Percentiles rank a stretch among this genome's conserved stretches.
Evolutionary conservation across 2,888 invertebrate genomes (phyloP).

Genomic region (Tethea ocularis): DNA sequence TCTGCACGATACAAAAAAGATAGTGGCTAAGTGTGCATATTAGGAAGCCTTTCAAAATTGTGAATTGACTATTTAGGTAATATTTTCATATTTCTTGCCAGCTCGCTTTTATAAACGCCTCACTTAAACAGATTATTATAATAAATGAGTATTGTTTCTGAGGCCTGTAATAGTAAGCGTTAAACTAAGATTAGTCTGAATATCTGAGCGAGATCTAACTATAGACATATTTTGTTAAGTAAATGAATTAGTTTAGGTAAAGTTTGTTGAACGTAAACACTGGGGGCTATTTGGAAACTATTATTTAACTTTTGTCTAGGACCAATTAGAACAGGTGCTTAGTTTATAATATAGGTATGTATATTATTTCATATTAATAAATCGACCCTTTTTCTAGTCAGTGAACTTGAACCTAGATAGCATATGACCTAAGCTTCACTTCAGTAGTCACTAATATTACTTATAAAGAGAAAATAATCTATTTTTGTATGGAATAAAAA

Average conservation of each 20-base stretch:
- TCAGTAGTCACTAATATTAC: too few species aligned
- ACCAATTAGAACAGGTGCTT: neutral
- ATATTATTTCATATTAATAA: too few species aligned
- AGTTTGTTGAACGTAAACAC: conserved; percentile 10
- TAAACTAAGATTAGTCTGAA: neutral
- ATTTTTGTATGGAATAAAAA: too few species aligned
- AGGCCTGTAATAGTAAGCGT: neutral
- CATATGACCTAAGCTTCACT: too few species aligned
- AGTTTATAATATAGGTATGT: neutral
- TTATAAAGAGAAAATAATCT: too few species aligned
- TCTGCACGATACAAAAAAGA: too few species aligned
- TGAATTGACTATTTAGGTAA: too few species aligned
- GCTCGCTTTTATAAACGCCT: neutral
- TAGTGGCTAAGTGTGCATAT: too few species aligned
- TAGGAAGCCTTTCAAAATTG: too few species aligned
- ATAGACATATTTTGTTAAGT: conserved; percentile 4
- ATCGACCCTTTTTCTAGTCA: too few species aligned
- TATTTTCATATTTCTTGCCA: too few species aligned
- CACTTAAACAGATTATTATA: neutral
- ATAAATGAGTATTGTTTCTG: neutral
- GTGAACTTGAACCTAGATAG: too few species aligned
- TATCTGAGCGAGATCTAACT: neutral
- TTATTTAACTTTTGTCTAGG: neutral
- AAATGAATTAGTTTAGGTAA: conserved; percentile 17
- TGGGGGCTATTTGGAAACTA: conserved; percentile 6